Base-by-base conservation (phyloP, 2,113 vertebrate species). In the Ammodytes marinus region DNA sequence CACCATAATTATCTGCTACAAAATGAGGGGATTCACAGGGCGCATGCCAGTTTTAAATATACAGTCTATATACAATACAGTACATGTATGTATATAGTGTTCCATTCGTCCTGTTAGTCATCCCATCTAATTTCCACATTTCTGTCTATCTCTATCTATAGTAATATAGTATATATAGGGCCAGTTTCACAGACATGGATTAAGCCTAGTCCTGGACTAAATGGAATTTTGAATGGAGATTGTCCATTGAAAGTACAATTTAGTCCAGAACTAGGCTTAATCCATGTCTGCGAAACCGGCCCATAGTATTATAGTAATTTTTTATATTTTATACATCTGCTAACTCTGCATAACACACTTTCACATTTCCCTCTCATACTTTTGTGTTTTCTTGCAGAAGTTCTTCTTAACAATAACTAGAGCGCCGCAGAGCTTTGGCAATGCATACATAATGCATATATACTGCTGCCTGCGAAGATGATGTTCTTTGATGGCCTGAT, bases 1-100 rank as follows among this genome's bases (percentile, higher is more conserved):
- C 50, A 39, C 66, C 77, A 15, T 64, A 77, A 84, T 87, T 68
- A 70, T 74, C 79, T 84, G 17, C 71, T 0, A 4, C 0, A 39
- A 47, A 84, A 59, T 14, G 45, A 71, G 65, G 15, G 50, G 35
- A 59, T 59, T 73, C 58, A 2, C 52, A 40, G 42, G n/a, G 47
- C 52, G 15, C 43, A 19, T 3, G 57, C 4, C 19, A 55, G 49
- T 79, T 85, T 79, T 9, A 55, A 52, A 74, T 53, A 14, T 69
- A 27, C 27, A 27, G 27, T 27, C 8, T 5, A 10, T 14, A 54
- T 50, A 4, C 37, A 14, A 72, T 40, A 72, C 9, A 3, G n/a
- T 13, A 49, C 5, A 69, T 40, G 53, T 49, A 6, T 13, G 49
- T 71, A 67, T 67, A 50, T 37, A 49, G 39, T 42, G 17, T 39